Evolutionary conservation across 2,113 vertebrate genomes (phyloP), one percentile per base, ranked within the genome.

Genomic region (Urocynchramus pylzowi): DNA sequence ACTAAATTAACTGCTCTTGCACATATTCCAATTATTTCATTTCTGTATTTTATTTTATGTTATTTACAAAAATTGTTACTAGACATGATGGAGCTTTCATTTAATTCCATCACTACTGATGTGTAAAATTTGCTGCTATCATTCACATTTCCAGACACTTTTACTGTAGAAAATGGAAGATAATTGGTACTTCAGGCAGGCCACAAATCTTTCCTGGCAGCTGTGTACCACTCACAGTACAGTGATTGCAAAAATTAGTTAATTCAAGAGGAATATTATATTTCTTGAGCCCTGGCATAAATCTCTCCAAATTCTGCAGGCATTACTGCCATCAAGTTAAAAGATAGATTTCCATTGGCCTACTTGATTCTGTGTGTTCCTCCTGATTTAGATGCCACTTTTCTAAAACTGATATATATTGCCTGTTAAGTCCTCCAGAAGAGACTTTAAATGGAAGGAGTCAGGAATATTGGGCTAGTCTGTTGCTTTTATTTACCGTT

Each of bases 201-300:
- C 93, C 90, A 97, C 97, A 97, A 98, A 97, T 98, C 96, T 97
- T 87, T 87, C 80, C 94, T 94, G 91, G 95, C 95, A 97, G 90
- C 89, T 97, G 77, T 59, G 52, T 97, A 97, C 97, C 96, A 97
- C 94, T 97, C 97, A 96, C 76, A 96, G 94, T 78, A 96, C 96
- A 94, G 9, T 95, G 97, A 97, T 96, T 98, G 95, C 94, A 97
- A 97, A 98, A 98, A 97, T 98, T 97, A 98, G 94, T 97, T 98
- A 98, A 98, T 98, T 98, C 97, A 96, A 95, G 94, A 96, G 95
- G 96, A 97, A 96, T 93, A 96, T 96, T 82, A 83, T 90, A 86
- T 97, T 97, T 87, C 93, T 91, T 93, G 78, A 93, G 89, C 95
- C 64, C 49, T 94, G 81, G 39, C 85, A 92, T 95, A 97, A 96